Evolutionary conservation across 2,113 vertebrate species (phyloP).

Genomic region (Syngnathus scovelli): DNA sequence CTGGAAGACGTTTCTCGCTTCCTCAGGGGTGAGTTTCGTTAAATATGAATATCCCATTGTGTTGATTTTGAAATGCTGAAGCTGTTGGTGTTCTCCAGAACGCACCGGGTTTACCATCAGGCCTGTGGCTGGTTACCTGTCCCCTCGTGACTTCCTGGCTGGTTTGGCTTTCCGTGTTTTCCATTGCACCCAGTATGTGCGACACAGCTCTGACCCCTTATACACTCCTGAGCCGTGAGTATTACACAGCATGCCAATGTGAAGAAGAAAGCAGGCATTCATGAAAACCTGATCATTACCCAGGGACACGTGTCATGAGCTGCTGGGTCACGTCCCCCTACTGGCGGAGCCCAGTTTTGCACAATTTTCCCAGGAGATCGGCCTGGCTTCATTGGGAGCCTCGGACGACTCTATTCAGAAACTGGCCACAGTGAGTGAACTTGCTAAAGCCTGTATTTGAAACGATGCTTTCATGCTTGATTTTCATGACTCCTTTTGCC

Average conservation of each 20-base stretch:
- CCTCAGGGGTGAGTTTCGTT: conserved; percentile 76
- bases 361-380: conserved; percentile 98
- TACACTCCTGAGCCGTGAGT: conserved; percentile 99
- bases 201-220: conserved; percentile 93
- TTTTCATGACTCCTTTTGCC: too few relatives aligned
- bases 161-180: conserved; percentile 97
- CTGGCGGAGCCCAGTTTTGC: conserved; percentile 96
- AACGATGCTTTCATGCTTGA: background rate
- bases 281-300: background rate
- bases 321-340: conserved; percentile 92
- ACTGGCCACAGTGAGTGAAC: conserved; percentile 84
- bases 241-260: background rate
- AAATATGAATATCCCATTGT: background rate
- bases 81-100: conserved; percentile 70
- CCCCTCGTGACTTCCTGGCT: conserved; percentile 93
- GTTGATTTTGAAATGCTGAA: background rate
- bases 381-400: conserved; percentile 91
- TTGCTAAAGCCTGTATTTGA: background rate
- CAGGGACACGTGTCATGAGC: conserved; percentile 96
- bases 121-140: conserved; percentile 93
- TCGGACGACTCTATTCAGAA: conserved; percentile 94
- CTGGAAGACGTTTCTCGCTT: conserved; percentile 94
- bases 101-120: conserved; percentile 91
- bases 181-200: conserved; percentile 96
- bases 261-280: background rate